Base-by-base conservation (phyloP, 1,140 invertebrate species). In the Phymorhynchus buccinoides region DNA sequence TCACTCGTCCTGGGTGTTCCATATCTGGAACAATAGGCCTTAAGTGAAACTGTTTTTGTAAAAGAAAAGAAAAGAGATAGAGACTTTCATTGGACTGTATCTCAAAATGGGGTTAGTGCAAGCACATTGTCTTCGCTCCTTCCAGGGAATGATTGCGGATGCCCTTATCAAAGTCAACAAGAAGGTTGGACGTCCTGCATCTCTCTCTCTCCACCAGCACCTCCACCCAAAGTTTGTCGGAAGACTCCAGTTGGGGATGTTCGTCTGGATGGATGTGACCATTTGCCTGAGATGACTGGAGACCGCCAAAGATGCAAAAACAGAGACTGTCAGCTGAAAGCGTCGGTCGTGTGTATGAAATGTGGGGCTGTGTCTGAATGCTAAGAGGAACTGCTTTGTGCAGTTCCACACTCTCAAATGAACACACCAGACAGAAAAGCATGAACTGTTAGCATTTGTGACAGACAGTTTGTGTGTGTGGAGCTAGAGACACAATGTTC, bases 21-120 rank as follows among this genome's bases (percentile, higher is more conserved):
- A 2, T 52, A 52, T 52, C 48, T 52, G 48, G 48, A 9, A 52
- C 12, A 52, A 52, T 18, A 52, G 48, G 48, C 48, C 12, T 52
- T 52, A 52, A 18, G 48, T 52, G 48, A 52, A 52, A 52, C 12
- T 52, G 48, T 52, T 52, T 52, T 52, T 18, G 42, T 80, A 87
- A 44, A 83, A 77, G 6, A 66, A 42, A 32, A 84, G 73, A n/a
- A 84, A 84, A 77, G 85, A 86, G 80, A 84, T 79, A 32, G 80
- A 86, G 71, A 75, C 14, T 18, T 75, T 86, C 30, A 81, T 86
- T 27, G 85, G 85, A 12, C 52, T 88, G 27, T 84, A 62, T 32
- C 48, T 88, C 9, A 62, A 78, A 37, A 86, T 86, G 85, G 87
- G 87, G 9, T 39, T 88, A 3, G 39, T 84, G 12, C 79, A 84